These are phyloP conservation scores for Diceros bicornis DNA, from an alignment of 2,797 vertebrate species.

Conservation along the genomic window DNA sequence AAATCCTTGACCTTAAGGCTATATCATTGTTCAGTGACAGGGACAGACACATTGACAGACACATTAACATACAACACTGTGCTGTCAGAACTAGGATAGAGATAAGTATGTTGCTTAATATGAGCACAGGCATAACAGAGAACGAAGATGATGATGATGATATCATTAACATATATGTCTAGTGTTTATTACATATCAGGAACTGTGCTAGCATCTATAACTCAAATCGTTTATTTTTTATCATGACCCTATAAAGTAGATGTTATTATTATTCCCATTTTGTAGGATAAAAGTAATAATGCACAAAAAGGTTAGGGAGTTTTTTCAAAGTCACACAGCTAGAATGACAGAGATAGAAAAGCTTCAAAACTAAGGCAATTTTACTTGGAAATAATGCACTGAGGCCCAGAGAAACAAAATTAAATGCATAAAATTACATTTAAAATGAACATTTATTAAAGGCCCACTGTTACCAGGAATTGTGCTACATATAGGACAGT, in stretches of 20 bases:
- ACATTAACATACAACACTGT: background rate
- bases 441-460: background rate
- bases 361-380: background rate
- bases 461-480: background rate
- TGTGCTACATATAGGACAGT: background rate
- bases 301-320: background rate
- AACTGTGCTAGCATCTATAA: background rate
- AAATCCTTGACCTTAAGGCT: background rate
- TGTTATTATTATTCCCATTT: background rate
- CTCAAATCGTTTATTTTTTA: background rate
- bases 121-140: background rate
- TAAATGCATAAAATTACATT: constrained; percentile 11
- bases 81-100: no score
- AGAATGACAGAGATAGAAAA: background rate
- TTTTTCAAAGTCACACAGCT: background rate
- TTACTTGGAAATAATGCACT: background rate
- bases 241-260: background rate
- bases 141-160: background rate
- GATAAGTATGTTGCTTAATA: background rate
- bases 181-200: background rate
- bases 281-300: background rate
- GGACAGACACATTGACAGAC: background rate
- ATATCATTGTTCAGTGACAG: background rate
- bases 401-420: background rate
- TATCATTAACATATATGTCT: background rate